Base-by-base conservation (phyloP, 2,113 vertebrate genomes). In the Eretmochelys imbricata region DNA sequence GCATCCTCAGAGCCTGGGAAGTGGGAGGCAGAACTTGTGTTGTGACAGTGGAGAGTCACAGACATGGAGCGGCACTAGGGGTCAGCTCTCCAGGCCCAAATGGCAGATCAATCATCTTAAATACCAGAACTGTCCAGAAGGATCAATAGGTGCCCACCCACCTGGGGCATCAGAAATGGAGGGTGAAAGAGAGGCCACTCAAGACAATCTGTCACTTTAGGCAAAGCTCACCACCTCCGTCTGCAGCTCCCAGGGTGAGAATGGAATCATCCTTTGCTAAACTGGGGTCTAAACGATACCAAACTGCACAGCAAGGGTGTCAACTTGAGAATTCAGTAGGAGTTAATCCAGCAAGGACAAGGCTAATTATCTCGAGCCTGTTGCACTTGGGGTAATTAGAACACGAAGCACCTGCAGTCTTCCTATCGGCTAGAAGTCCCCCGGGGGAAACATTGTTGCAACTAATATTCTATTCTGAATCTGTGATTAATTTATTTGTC, bases 1-100 rank as follows among this genome's bases (percentile, higher is more conserved):
- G 84, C 78, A 93, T 97, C 94, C 85, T 88, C 88, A 10, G 94
- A 91, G 48, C 93, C 96, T 96, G 94, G 31, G 94, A 84, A 80
- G 82, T 1, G 1, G 2, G 48, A 86, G 81, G 72, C 55, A 57
- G 85, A 3, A 0, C 83, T 54, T 57, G 72, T 91, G 53, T 57
- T 89, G 85, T 25, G 51, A 87, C 31, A 17, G 69, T 93, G 79
- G 10, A 25, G 75, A 48, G 46, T 78, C 75, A 78, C 8, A 8
- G 75, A 29, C 42, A 25, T 78, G 42, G 42, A 78, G 75, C 11
- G 2, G 5, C 5, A 3, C 42, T 27, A 46, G 75, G 6, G 24
- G 24, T 78, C 75, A 48, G 24, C 25, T 27, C 25, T 84, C 55
- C 29, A 12, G 54, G 84, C 13, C 80, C 53, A 35, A 75, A 79